Evolutionary conservation across 2,888 invertebrate species (phyloP), one percentile per base, ranked within the genome.

Genomic region (Hypomecis atomaria): DNA sequence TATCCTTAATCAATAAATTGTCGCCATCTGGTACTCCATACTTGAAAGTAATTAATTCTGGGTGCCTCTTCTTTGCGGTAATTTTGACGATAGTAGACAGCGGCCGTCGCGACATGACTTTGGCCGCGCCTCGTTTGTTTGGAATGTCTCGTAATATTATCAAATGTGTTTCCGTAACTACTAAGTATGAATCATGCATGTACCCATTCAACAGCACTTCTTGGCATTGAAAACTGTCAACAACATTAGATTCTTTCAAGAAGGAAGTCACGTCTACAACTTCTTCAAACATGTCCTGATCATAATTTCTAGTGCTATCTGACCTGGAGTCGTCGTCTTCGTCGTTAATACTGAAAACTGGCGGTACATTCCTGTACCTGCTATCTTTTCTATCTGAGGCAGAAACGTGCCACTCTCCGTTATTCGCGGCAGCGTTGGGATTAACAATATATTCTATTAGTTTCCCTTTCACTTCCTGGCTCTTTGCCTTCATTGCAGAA

Each of bases 31-130:
- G 96, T 62, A 96, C 94, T 5, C 99, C 98, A 85, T 99, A 99
- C 85, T 98, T 98, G 86, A 99, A 99, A 0, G 99, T 99, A 69
- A 99, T 98, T 76, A 99, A 93, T 88, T 99, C 98, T 0, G 99
- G 99, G 84, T 98, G 97, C 62, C 96, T 95, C 85, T 98, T 98
- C 85, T 98, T 98, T 9, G 99, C 98, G 0, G 99, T 99, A 68
- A 99, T 99, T 93, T 98, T 98, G 7, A 99, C 97, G 76, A 99
- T 98, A 56, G 97, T 97, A 2, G 97, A 96, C 59, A 99, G 92
- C 0, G 98, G 97, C 60, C 99, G 94, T 68, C 97, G 95, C 0
- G 98, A 97, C 79, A 98, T 96, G 0, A 99, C 95, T 84, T 97
- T 96, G 0, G 97, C 98, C 72, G 95, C 94, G 1, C 97, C 98